Evolutionary conservation across 2,113 vertebrate genomes (phyloP).

Genomic region (Calidris pugnax): DNA sequence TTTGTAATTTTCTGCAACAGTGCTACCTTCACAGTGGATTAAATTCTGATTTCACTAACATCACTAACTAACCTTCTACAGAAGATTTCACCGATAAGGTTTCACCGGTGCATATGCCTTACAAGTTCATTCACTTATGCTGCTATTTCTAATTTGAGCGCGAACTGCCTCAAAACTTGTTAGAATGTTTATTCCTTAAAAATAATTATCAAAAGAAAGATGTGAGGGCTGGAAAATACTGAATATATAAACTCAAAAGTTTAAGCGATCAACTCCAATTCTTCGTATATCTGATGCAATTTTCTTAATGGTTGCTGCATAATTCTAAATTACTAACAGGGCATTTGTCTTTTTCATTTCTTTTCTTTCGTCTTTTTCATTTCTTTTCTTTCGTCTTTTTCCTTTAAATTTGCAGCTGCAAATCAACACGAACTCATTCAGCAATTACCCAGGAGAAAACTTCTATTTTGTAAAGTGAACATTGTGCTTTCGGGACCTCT

Average conservation of each 20-base stretch:
- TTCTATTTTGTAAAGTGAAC: slow-evolving; percentile 30
- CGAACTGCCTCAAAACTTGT: neutral
- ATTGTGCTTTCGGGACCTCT: slow-evolving; percentile 20
- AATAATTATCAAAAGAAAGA: neutral
- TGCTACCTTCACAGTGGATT: neutral
- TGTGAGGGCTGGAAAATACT: neutral
- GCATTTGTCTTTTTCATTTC: slow-evolving; percentile 1
- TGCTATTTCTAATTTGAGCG: neutral
- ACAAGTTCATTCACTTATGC: neutral
- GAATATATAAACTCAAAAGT: neutral
- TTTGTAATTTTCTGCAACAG: neutral
- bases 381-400: neutral
- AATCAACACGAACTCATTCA: slow-evolving; percentile 39
- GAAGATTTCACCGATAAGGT: neutral
- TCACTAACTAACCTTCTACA: neutral
- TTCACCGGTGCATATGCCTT: neutral
- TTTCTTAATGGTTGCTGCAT: neutral
- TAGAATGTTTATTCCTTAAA: neutral
- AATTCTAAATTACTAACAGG: slow-evolving; percentile 16
- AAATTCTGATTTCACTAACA: neutral
- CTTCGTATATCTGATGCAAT: neutral
- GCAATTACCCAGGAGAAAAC: slow-evolving; percentile 39
- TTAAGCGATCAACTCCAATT: neutral
- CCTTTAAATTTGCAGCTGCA: slow-evolving; percentile 22
- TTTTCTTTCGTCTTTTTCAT: neutral